A percentile compares a stretch with the other conserved stretches of the same genome.
These are phyloP conservation scores for Peromyscus leucopus DNA, from an alignment of 2,113 vertebrate species.

Conservation along the genomic window DNA sequence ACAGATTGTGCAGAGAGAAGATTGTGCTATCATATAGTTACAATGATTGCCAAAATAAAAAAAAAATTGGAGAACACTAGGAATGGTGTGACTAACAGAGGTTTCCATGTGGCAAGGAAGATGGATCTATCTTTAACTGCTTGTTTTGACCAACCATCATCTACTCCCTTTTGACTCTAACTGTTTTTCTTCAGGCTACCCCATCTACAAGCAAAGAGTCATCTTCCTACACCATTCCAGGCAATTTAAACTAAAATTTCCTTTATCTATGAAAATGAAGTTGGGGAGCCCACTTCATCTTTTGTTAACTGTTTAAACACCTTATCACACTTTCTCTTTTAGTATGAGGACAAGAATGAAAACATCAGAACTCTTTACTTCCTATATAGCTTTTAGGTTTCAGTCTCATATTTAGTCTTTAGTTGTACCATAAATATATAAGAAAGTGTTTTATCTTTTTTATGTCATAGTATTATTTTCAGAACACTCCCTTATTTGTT, in stretches of 20 bases:
- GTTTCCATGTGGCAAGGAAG: no score
- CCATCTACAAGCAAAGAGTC: neutral
- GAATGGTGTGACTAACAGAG: neutral
- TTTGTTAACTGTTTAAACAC: neutral
- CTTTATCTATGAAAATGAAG: neutral
- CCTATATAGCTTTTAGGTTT: neutral
- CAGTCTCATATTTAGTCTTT: neutral
- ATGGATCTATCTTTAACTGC: fast-evolving
- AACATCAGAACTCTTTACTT: neutral
- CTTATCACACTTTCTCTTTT: neutral
- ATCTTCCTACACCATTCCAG: neutral
- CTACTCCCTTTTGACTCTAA: fast-evolving
- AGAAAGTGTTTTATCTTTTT: neutral
- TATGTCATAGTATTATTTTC: neutral
- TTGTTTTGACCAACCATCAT: neutral
- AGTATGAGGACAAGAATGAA: neutral
- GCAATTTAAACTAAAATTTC: neutral
- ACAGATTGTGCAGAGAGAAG: neutral
- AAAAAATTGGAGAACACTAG: neutral
- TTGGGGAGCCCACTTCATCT: neutral
- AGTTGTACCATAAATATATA: neutral
- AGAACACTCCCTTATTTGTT: neutral
- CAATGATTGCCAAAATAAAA: neutral
- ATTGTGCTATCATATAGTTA: neutral
- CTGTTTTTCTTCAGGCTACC: neutral